Evolutionary conservation across 64 coral and sea anemone genomes (phyloP).

Genomic region (Stichodactyla mertensii): DNA sequence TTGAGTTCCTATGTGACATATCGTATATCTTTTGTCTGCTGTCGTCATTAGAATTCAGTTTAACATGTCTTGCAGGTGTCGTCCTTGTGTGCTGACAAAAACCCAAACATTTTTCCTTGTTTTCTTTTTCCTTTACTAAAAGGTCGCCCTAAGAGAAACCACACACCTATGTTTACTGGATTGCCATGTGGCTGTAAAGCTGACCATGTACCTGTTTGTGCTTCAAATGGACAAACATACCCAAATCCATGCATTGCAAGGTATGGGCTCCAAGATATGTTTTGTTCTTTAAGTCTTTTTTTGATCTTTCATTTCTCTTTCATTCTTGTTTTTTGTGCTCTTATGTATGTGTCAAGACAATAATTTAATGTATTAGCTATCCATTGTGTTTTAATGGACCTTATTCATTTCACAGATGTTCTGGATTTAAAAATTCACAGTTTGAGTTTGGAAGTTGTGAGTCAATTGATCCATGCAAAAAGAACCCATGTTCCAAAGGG

Average conservation of each 20-base stretch:
- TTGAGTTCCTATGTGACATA: too few species aligned
- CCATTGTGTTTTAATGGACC: background rate
- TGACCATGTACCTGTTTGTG: slow-evolving; percentile 32
- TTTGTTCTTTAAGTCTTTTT: background rate
- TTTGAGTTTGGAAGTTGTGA: slow-evolving; percentile 52
- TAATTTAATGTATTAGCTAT: background rate
- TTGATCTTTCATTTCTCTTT: background rate
- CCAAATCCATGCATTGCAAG: slow-evolving; percentile 51
- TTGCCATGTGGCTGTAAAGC: slow-evolving; percentile 41
- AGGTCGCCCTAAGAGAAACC: slow-evolving; percentile 56
- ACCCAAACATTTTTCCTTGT: background rate
- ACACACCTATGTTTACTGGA: slow-evolving; percentile 21
- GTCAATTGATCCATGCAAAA: slow-evolving; percentile 61
- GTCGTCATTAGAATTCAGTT: too few species aligned
- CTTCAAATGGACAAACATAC: slow-evolving; percentile 35
- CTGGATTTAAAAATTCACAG: slow-evolving; percentile 36
- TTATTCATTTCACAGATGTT: slow-evolving; percentile 46
- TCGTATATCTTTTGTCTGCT: too few species aligned
- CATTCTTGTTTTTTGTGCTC: background rate
- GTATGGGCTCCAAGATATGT: background rate
- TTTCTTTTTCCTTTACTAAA: background rate
- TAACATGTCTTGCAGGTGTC: background rate
- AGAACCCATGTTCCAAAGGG: slow-evolving; percentile 54
- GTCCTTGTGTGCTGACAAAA: background rate
- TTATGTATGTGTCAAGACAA: background rate